phyloP scores from a whole-genome alignment of 64 coral and sea anemone species.

The Astreopora myriophthalma region DNA sequence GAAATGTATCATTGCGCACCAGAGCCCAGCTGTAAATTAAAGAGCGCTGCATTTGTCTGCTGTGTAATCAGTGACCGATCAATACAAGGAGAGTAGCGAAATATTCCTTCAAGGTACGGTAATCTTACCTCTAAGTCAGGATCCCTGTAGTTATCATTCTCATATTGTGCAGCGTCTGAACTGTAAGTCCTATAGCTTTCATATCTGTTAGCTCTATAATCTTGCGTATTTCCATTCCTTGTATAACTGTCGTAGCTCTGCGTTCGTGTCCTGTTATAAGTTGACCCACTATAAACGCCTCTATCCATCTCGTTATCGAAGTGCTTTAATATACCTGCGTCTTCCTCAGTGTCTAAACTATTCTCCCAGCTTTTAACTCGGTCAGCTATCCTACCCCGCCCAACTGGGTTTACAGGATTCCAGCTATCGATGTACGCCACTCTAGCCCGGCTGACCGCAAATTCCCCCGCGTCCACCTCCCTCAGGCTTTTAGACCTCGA shows the following conservation, averaged over 20 bases:
- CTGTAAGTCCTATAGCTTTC: background rate
- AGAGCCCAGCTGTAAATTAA: too few relatives aligned
- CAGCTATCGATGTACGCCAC: constrained; percentile 29
- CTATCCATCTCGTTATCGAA: background rate
- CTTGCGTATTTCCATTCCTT: background rate
- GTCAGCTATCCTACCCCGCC: constrained; percentile 11
- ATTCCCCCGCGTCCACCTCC: constrained; percentile 11
- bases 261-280: background rate
- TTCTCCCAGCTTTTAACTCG: constrained; percentile 39
- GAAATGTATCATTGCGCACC: too few relatives aligned
- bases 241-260: background rate
- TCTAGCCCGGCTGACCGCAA: background rate
- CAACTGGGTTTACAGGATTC: constrained; percentile 10
- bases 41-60: too few relatives aligned
- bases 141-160: background rate
- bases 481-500: constrained; percentile 40
- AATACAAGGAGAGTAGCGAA: too few relatives aligned
- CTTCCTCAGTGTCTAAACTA: constrained; percentile 17
- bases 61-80: background rate
- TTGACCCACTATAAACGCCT: background rate
- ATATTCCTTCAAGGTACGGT: background rate
- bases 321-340: background rate
- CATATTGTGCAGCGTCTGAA: background rate
- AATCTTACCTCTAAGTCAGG: background rate
- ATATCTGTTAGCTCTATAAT: background rate